A percentile compares a stretch with the other conserved stretches of the same genome.
These are phyloP conservation scores for Tachuris rubrigastra DNA, from an alignment of 2,113 vertebrate genomes.

Conservation along the genomic window DNA sequence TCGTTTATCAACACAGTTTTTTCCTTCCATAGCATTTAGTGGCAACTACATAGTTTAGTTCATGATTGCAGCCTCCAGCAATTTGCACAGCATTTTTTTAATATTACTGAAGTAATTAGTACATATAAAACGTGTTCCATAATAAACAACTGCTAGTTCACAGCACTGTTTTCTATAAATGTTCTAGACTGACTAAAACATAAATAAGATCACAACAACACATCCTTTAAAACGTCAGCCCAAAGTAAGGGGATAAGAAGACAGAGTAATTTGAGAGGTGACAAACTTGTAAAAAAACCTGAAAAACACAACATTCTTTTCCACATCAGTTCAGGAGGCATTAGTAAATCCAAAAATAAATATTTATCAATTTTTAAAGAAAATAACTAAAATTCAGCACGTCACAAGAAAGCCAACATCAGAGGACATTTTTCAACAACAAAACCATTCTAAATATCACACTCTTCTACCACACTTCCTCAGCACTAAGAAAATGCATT, in stretches of 20 bases:
- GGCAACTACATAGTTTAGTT: not conserved
- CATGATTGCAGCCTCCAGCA: not conserved
- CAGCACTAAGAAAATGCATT: not conserved
- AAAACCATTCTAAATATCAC: not conserved
- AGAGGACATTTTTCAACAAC: not conserved
- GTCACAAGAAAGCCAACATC: not conserved
- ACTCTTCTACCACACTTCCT: not conserved
- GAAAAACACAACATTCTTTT: not conserved
- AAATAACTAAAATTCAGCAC: not conserved
- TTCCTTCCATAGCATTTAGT: not conserved
- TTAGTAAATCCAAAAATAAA: slow-evolving; percentile 12
- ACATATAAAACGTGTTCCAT: not conserved
- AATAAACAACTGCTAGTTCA: not conserved
- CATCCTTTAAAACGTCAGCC: not conserved
- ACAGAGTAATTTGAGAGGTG: not conserved
- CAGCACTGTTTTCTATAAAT: not conserved
- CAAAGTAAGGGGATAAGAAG: not conserved
- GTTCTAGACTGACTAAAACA: not conserved
- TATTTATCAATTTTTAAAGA: not conserved
- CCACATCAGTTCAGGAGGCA: not conserved
- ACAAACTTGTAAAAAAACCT: not conserved
- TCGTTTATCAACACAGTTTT: not conserved
- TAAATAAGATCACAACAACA: not conserved
- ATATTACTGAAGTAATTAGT: not conserved
- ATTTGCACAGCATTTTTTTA: not conserved